A percentile compares a stretch with the other conserved stretches of the same genome.
These are phyloP conservation scores for Lagocephalus sceleratus DNA, from an alignment of 2,797 vertebrate species.

Conservation along the genomic window DNA sequence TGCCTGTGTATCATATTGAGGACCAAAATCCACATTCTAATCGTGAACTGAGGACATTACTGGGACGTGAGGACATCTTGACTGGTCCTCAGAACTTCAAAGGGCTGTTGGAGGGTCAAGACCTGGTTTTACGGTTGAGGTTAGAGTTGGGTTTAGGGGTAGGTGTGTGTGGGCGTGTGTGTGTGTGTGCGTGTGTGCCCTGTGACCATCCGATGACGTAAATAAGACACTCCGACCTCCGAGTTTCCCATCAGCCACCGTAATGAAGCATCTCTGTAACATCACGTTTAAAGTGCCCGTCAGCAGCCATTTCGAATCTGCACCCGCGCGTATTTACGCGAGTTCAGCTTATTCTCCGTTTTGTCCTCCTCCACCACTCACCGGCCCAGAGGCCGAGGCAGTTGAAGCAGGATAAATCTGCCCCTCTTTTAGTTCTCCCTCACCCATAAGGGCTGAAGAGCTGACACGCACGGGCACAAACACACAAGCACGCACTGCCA, in stretches of 20 bases:
- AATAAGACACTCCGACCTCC: too few species aligned
- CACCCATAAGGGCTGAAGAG: slow-evolving; percentile 39
- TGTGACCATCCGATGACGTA: too few species aligned
- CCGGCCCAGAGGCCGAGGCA: slow-evolving; percentile 50
- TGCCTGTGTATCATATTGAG: too few species aligned
- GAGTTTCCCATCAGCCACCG: neutral
- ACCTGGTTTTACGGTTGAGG: too few species aligned
- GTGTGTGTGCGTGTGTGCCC: too few species aligned
- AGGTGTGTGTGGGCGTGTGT: too few species aligned
- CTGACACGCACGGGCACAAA: slow-evolving; percentile 36
- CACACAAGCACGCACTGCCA: slow-evolving; percentile 33
- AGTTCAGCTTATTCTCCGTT: slow-evolving; percentile 11
- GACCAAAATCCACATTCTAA: too few species aligned
- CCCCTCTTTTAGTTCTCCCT: slow-evolving; percentile 50
- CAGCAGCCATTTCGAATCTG: slow-evolving; percentile 27
- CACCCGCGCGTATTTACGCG: slow-evolving; percentile 15
- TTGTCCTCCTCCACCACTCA: slow-evolving; percentile 17
- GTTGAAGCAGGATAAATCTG: slow-evolving; percentile 50
- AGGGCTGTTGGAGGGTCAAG: too few species aligned
- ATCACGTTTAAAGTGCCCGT: slow-evolving; percentile 23
- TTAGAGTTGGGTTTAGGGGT: too few species aligned
- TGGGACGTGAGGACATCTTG: too few species aligned
- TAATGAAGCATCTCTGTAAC: slow-evolving; percentile 20
- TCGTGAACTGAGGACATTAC: too few species aligned
- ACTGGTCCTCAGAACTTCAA: too few species aligned